Conservation (phyloP, 1,140 invertebrate genomes). For the Magallana ariakensis region DNA sequence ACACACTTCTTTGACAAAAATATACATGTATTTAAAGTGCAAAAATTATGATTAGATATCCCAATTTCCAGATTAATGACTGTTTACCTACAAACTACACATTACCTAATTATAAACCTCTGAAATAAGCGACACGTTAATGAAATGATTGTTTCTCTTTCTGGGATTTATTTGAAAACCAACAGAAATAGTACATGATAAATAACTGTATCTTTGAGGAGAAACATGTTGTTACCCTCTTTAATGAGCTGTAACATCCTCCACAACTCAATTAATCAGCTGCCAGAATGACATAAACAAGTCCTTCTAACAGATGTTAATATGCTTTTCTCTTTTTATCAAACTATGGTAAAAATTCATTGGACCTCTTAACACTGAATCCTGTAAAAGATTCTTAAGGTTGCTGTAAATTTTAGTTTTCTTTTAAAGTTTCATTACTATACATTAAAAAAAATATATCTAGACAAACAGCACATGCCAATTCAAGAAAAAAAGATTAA, state of each 20-base stretch:
- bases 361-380: no score
- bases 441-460: no score
- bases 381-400: no score
- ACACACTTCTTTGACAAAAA: no score
- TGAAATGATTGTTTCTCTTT: not conserved
- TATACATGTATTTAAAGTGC: not conserved
- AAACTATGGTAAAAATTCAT: no score
- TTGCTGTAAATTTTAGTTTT: no score
- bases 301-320: not conserved
- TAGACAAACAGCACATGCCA: no score
- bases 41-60: not conserved
- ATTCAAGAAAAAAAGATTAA: no score
- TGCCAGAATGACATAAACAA: slow-evolving; percentile 4
- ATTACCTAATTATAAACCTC: slow-evolving; percentile 5
- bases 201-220: not conserved
- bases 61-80: slow-evolving; percentile 13
- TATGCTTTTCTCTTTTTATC: not conserved
- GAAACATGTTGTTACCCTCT: not conserved
- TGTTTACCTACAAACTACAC: not conserved
- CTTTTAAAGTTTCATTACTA: no score
- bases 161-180: not conserved
- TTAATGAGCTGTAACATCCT: slow-evolving; percentile 1
- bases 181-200: not conserved
- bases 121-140: not conserved
- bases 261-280: not conserved